Evolutionary conservation across 2,888 invertebrate genomes (phyloP), one percentile per base, ranked within the genome.

Genomic region (Merodon equestris): DNA sequence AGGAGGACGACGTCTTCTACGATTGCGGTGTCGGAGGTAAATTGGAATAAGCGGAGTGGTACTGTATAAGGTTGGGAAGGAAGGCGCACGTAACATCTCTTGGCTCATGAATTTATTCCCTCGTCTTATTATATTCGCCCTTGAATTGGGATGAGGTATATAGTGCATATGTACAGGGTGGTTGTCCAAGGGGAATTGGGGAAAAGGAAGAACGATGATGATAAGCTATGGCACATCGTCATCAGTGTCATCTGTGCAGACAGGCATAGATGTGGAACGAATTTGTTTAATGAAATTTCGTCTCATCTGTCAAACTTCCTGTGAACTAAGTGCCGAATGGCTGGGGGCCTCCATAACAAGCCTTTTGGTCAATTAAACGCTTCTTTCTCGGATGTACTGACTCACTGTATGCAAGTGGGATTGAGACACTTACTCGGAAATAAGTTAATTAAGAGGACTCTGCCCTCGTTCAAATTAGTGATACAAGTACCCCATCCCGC

Each of bases 71-170:
- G 64, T 70, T 66, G 36, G 54, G 70, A 40, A 17, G 13, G 42
- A 60, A 75, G 61, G 40, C 67, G 42, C 67, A 63, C 48, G 60
- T 68, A 66, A 74, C 54, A 64, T 73, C 79, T 74, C 66, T 53
- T 48, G 42, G 71, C 57, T 66, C 72, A 71, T 72, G 72, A 82
- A 82, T 79, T 79, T 75, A 82, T 81, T 81, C 81, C 75, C 71
- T 74, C 67, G 27, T 48, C 81, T 81, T 71, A 77, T 81, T 82
- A 81, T 77, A 57, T 63, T 53, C 58, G 67, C 58, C 73, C 73
- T 73, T 73, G 63, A 64, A 63, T 48, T 54, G 9, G 34, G 27
- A 53, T 51, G 7, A n/a, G 40, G 14, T 1, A 27, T 7, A 1
- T 40, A 40, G n/a, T 17, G 40, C n/a, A 54, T 47, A 47, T n/a